Evolutionary conservation across 2,113 vertebrate species (phyloP).

Genomic region (Craseonycteris thonglongyai): DNA sequence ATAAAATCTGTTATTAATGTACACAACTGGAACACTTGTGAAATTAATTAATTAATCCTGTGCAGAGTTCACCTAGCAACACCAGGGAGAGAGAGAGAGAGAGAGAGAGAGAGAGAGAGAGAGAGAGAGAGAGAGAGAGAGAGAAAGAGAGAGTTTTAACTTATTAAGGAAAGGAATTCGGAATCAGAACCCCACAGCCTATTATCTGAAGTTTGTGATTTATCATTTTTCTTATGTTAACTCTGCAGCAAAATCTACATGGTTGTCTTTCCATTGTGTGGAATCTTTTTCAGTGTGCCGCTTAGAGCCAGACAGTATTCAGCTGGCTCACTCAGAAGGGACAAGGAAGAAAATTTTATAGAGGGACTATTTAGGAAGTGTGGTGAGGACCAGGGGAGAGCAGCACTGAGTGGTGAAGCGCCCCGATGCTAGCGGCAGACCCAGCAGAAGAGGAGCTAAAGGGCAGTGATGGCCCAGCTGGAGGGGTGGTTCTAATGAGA

Average conservation of each 20-base stretch:
- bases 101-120: too few relatives aligned
- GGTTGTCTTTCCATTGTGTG: not conserved
- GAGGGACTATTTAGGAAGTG: not conserved
- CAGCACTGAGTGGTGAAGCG: too few relatives aligned
- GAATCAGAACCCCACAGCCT: not conserved
- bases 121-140: not conserved
- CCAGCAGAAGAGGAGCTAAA: not conserved
- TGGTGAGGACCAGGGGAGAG: not conserved
- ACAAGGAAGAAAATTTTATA: not conserved
- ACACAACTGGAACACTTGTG: not conserved
- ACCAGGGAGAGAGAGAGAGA: too few relatives aligned
- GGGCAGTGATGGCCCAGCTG: not conserved
- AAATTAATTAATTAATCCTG: not conserved
- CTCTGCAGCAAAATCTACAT: not conserved
- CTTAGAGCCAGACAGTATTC: not conserved
- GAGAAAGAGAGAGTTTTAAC: not conserved
- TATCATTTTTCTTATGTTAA: not conserved
- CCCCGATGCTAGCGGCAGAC: not conserved
- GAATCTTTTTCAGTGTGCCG: not conserved
- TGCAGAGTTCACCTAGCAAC: not conserved
- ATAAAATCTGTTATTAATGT: slow-evolving; percentile 41
- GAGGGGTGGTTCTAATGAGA: not conserved
- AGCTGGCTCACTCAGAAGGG: not conserved
- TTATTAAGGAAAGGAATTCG: not conserved
- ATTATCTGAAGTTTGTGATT: not conserved